These are phyloP conservation scores for Sarcophaga carnaria DNA, from an alignment of 2,888 invertebrate genomes.

Conservation along the genomic window DNA sequence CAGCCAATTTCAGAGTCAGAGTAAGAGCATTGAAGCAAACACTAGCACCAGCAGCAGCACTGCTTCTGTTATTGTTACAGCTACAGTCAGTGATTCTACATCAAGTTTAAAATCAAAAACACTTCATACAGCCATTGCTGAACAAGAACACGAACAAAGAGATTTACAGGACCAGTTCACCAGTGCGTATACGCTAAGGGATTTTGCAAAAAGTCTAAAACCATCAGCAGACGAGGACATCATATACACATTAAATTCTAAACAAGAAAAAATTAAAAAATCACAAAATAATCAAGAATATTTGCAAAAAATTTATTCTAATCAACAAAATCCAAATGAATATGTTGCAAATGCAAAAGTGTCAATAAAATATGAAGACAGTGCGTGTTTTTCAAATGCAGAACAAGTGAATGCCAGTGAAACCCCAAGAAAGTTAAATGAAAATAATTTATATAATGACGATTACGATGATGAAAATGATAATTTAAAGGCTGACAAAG, in stretches of 20 bases:
- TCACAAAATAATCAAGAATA: constrained; percentile 56
- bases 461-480: neutral
- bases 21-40: neutral
- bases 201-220: constrained; percentile 74
- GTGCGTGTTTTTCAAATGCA: constrained; percentile 10
- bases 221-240: constrained; percentile 71
- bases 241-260: constrained; percentile 66
- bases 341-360: constrained; percentile 22
- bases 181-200: constrained; percentile 69
- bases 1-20: constrained; percentile 31
- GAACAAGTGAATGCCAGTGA: constrained; percentile 35
- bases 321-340: constrained; percentile 40
- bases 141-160: constrained; percentile 21
- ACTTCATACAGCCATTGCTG: constrained; percentile 40
- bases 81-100: constrained; percentile 53
- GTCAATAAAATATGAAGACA: constrained; percentile 26
- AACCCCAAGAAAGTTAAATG: constrained; percentile 9
- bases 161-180: constrained; percentile 59
- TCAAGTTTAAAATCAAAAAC: constrained; percentile 20
- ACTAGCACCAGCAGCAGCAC: constrained; percentile 25
- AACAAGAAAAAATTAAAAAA: constrained; percentile 63
- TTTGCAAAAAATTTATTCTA: constrained; percentile 61
- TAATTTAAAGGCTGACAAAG: constrained; percentile 40
- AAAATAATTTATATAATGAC: constrained; percentile 62
- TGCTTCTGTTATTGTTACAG: constrained; percentile 31